phyloP scores from a whole-genome alignment of 2,113 vertebrate genomes.

The Puntigrus tetrazona region DNA sequence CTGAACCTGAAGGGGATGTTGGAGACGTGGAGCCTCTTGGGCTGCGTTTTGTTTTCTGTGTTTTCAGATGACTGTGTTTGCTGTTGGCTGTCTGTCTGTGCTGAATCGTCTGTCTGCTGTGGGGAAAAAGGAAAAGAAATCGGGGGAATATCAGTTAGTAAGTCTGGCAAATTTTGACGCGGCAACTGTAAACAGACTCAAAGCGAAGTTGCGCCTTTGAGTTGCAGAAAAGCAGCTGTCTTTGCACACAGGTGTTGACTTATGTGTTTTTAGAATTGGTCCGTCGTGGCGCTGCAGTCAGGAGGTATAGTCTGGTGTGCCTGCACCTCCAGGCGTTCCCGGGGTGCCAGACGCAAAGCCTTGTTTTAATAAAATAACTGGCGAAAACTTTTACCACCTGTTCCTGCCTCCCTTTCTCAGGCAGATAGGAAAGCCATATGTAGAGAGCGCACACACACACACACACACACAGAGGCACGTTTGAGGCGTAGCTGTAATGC shows the following conservation, averaged over 20 bases:
- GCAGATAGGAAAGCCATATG: conserved; percentile 51
- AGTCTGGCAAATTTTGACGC: background rate
- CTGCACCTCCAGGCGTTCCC: conserved; percentile 38
- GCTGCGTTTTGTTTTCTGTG: conserved; percentile 94
- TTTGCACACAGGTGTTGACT: background rate
- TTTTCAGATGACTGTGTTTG: conserved; percentile 89
- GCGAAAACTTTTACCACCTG: conserved; percentile 45
- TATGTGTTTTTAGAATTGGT: background rate
- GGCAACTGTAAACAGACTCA: background rate
- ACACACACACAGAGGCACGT: conserved; percentile 51
- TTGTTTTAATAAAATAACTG: conserved; percentile 9
- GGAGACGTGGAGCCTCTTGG: conserved; percentile 95
- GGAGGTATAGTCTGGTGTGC: background rate
- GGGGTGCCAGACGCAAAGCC: conserved; percentile 27
- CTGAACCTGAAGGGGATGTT: conserved; percentile 98
- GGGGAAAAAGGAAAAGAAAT: conserved; percentile 45
- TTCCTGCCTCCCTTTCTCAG: conserved; percentile 11
- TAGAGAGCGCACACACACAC: conserved; percentile 46
- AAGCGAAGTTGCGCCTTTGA: background rate
- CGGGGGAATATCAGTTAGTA: background rate
- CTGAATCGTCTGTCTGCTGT: conserved; percentile 95
- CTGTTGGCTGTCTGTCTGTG: conserved; percentile 88
- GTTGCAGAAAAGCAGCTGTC: background rate
- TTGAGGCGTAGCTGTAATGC: background rate
- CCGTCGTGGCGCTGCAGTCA: background rate